A percentile compares a stretch with the other conserved stretches of the same genome.
These are phyloP conservation scores for human DNA, from an alignment of 2,113 vertebrate genomes.

Conservation along the genomic window DNA sequence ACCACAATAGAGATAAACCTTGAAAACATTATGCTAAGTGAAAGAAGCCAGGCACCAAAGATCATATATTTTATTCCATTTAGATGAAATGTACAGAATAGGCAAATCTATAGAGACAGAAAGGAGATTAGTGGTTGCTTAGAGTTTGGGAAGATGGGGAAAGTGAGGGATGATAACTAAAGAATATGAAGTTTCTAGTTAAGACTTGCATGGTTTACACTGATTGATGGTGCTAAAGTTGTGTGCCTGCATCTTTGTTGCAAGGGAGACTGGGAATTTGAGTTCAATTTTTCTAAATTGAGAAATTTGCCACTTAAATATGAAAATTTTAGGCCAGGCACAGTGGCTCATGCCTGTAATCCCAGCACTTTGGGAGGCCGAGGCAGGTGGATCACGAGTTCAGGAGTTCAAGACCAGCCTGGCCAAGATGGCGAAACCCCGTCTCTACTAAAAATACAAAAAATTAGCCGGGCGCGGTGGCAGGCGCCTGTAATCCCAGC, in stretches of 20 bases:
- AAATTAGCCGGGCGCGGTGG: no score
- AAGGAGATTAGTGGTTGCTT: neutral
- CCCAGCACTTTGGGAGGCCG: no score
- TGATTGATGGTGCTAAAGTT: neutral
- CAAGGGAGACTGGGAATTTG: neutral
- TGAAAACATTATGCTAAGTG: neutral
- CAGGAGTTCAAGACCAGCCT: no score
- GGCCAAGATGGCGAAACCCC: no score
- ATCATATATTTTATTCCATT: neutral
- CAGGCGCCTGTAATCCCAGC: no score
- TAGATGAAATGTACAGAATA: neutral
- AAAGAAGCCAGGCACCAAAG: neutral
- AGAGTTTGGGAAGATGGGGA: neutral
- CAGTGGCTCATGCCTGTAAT: no score
- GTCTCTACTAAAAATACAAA: no score
- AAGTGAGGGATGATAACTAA: neutral
- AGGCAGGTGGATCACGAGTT: no score
- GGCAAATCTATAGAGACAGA: neutral
- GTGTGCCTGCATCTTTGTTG: neutral
- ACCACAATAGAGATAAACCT: neutral
- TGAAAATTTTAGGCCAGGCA: neutral
- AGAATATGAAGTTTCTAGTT: neutral
- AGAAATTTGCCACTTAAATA: neutral
- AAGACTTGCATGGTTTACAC: neutral
- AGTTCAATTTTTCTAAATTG: neutral